Conservation (phyloP, 2,797 vertebrate species). For the Gephyroberyx darwinii region DNA sequence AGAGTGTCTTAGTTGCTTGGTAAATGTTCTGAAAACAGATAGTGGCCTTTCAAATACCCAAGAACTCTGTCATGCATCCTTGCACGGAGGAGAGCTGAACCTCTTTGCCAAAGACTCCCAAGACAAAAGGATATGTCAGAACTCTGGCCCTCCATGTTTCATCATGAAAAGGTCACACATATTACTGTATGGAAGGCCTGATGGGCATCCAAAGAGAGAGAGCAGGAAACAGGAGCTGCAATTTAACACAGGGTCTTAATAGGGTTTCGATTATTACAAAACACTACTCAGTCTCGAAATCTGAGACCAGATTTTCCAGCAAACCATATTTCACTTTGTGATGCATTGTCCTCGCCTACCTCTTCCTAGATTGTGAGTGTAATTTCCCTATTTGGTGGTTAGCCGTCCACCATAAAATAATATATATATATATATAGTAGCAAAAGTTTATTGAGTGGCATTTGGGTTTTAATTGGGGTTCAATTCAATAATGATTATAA, state of each 20-base stretch:
- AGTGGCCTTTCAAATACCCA: slow-evolving; percentile 75
- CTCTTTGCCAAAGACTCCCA: slow-evolving; percentile 72
- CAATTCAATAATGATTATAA: too few species aligned
- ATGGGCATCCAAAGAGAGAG: slow-evolving; percentile 61
- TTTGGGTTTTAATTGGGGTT: too few species aligned
- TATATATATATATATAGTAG: too few species aligned
- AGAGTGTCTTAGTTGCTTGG: slow-evolving; percentile 59
- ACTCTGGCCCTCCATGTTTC: slow-evolving; percentile 64
- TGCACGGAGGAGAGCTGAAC: slow-evolving; percentile 63
- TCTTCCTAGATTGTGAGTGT: slow-evolving; percentile 18
- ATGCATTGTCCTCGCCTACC: slow-evolving; percentile 10
- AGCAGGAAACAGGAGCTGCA: slow-evolving; percentile 45
- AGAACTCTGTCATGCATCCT: slow-evolving; percentile 71
- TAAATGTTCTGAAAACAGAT: slow-evolving; percentile 76
- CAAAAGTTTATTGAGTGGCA: too few species aligned
- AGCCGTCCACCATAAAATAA: too few species aligned
- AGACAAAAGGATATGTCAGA: slow-evolving; percentile 80
- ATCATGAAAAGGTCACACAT: slow-evolving; percentile 81
- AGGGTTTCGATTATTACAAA: slow-evolving; percentile 53
- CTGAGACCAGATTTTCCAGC: not conserved
- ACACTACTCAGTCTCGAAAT: slow-evolving; percentile 29
- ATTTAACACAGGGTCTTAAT: slow-evolving; percentile 44
- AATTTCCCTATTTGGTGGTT: slow-evolving; percentile 43
- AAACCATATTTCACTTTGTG: slow-evolving; percentile 23
- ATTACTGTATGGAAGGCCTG: slow-evolving; percentile 62